Evolutionary conservation across 1,140 invertebrate species (phyloP).

Genomic region (Cherax destructor): DNA sequence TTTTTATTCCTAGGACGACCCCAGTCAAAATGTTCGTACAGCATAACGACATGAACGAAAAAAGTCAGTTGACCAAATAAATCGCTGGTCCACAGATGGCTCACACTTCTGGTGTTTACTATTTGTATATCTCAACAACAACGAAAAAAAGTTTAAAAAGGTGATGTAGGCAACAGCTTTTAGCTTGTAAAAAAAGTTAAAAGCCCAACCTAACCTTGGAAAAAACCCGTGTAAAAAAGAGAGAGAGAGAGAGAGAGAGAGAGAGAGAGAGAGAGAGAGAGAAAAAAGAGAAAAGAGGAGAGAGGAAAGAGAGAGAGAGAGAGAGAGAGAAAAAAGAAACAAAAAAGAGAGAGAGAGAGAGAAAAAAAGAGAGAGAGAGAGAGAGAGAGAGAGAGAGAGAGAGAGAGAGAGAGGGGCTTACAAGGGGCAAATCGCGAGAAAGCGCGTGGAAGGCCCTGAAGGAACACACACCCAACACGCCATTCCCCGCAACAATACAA

Average conservation of each 20-base stretch:
- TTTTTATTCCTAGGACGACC: too few relatives aligned
- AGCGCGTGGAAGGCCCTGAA: background rate
- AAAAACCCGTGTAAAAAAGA: background rate
- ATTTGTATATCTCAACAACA: too few relatives aligned
- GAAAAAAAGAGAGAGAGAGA: slow-evolving; percentile 20
- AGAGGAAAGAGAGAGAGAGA: background rate
- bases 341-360: slow-evolving; percentile 3
- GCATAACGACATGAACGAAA: too few relatives aligned
- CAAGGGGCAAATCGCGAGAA: background rate
- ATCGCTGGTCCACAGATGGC: too few relatives aligned
- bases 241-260: slow-evolving; percentile 20
- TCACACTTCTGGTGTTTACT: too few relatives aligned
- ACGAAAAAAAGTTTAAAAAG: too few relatives aligned
- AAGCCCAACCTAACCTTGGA: too few relatives aligned
- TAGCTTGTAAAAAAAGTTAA: background rate
- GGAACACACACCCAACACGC: background rate
- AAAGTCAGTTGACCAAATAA: too few relatives aligned
- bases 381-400: slow-evolving; percentile 20
- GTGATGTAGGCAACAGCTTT: too few relatives aligned
- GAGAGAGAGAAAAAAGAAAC: too few relatives aligned
- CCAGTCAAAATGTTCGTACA: too few relatives aligned
- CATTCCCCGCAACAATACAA: slow-evolving; percentile 41
- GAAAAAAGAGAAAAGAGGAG: slow-evolving; percentile 7
- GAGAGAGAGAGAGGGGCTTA: background rate
- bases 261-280: slow-evolving; percentile 25